Conservation (phyloP, 2,797 vertebrate genomes). For the Balearica regulorum region DNA sequence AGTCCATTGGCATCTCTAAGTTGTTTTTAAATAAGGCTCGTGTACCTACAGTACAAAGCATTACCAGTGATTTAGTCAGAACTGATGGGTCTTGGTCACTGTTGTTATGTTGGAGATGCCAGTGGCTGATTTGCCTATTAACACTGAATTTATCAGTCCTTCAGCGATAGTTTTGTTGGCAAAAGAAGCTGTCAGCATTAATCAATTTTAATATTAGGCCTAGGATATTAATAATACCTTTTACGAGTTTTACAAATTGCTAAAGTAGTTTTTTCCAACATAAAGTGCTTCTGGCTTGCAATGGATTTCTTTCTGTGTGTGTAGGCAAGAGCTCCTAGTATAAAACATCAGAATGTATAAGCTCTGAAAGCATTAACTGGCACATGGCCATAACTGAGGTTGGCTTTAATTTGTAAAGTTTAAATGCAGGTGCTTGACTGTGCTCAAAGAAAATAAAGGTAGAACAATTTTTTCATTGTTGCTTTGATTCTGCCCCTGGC, state of each 20-base stretch:
- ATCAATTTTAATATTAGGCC: not conserved
- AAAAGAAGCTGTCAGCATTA: not conserved
- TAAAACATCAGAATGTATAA: not conserved
- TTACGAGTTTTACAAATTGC: not conserved
- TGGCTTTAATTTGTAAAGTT: not conserved
- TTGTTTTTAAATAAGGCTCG: not conserved
- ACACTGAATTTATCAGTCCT: not conserved
- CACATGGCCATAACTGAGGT: not conserved
- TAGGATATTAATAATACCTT: not conserved
- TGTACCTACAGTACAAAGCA: not conserved
- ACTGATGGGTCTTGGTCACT: not conserved
- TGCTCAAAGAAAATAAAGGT: not conserved
- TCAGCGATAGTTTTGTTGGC: not conserved
- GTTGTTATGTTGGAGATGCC: not conserved
- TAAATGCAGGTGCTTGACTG: not conserved
- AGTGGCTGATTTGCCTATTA: not conserved
- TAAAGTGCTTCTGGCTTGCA: constrained; percentile 15
- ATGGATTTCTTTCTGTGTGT: not conserved
- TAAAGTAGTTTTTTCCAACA: not conserved
- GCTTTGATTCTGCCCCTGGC: not conserved
- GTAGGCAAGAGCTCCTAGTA: not conserved
- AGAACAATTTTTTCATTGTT: not conserved
- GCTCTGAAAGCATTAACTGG: not conserved
- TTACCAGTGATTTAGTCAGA: not conserved
- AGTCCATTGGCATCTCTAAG: rapidly evolving